These are phyloP conservation scores for Chaetoderma sp. DNA, from an alignment of 2,888 invertebrate genomes.

Conservation along the genomic window DNA sequence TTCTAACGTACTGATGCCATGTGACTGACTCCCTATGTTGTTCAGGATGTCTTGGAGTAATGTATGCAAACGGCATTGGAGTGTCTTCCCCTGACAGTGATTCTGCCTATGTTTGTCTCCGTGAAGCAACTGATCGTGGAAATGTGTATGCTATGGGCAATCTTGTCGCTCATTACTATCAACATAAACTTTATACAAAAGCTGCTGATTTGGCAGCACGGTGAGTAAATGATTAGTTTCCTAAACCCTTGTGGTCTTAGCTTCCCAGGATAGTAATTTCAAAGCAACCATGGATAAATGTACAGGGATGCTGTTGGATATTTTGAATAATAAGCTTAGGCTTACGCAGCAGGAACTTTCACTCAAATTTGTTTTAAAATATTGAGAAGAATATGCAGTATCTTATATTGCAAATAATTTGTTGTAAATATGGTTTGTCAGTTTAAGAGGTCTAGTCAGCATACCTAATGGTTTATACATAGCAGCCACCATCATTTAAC, in stretches of 20 bases:
- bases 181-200: slow-evolving; percentile 67
- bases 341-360: no score
- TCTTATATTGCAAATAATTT: no score
- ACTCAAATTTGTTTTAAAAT: no score
- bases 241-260: neutral
- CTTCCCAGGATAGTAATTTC: no score
- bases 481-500: no score
- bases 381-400: no score
- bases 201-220: slow-evolving; percentile 66
- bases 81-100: slow-evolving; percentile 51
- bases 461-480: no score
- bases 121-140: slow-evolving; percentile 65
- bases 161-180: slow-evolving; percentile 66
- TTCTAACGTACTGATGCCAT: neutral
- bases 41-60: slow-evolving; percentile 67
- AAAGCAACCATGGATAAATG: no score
- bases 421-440: no score
- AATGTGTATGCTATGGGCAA: slow-evolving; percentile 70
- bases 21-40: neutral
- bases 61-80: slow-evolving; percentile 68
- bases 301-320: no score
- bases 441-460: no score
- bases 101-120: slow-evolving; percentile 63
- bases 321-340: no score
- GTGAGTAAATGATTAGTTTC: slow-evolving; percentile 42